These are phyloP conservation scores for Agrochola lychnidis DNA, from an alignment of 2,888 invertebrate genomes.

Conservation along the genomic window DNA sequence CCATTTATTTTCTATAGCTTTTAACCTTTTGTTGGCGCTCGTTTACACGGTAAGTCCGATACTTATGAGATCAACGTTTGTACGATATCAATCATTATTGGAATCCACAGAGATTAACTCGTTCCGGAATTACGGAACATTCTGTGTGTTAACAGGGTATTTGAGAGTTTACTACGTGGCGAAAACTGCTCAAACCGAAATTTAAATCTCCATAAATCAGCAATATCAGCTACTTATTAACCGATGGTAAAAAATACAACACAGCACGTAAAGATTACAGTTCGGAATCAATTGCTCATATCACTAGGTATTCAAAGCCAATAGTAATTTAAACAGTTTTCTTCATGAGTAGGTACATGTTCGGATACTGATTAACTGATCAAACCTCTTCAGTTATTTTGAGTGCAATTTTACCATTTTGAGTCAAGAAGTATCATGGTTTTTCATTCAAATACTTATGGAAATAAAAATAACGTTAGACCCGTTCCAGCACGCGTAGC, in stretches of 20 bases:
- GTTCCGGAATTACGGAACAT: not conserved
- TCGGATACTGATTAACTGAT: too few relatives aligned
- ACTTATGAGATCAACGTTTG: conserved; percentile 44
- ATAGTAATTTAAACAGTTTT: too few relatives aligned
- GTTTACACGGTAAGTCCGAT: conserved; percentile 47
- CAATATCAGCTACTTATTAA: not conserved
- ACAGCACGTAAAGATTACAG: too few relatives aligned
- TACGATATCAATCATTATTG: conserved; percentile 36
- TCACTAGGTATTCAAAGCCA: too few relatives aligned
- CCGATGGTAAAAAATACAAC: too few relatives aligned
- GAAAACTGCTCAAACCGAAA: not conserved
- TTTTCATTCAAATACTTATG: not conserved
- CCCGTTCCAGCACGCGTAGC: too few relatives aligned
- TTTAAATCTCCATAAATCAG: not conserved
- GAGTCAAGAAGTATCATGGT: not conserved
- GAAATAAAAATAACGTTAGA: not conserved
- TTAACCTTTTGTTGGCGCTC: conserved; percentile 48
- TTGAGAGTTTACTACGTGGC: too few relatives aligned
- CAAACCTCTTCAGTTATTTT: too few relatives aligned
- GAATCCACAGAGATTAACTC: not conserved
- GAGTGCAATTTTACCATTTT: not conserved
- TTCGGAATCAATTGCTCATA: too few relatives aligned
- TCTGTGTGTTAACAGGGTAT: not conserved
- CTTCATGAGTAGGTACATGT: too few relatives aligned
- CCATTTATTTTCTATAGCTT: conserved; percentile 53